Evolutionary conservation across 2,113 vertebrate species (phyloP).

Genomic region (Ammodytes dubius): DNA sequence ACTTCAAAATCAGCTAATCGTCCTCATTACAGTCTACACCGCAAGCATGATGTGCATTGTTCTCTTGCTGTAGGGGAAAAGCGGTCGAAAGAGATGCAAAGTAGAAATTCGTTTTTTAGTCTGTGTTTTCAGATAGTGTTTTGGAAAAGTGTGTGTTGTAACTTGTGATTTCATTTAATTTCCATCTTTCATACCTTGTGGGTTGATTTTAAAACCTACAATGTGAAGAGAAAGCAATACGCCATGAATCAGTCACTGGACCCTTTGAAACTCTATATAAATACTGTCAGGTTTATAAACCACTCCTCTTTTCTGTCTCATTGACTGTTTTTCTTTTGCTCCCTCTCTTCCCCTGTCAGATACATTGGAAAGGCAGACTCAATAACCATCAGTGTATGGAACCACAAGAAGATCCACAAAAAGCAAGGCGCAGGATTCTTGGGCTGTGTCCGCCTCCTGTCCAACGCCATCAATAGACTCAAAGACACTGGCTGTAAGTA

Average conservation of each 20-base stretch:
- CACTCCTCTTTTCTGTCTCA: neutral
- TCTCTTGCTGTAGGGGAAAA: conserved; percentile 12
- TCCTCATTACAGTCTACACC: conserved; percentile 37
- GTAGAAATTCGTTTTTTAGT: neutral
- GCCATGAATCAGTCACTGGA: neutral
- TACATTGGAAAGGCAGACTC: conserved; percentile 99
- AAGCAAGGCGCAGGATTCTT: conserved; percentile 99
- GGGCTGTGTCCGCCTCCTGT: conserved; percentile 97
- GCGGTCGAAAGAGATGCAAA: neutral
- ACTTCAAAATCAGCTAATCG: conserved; percentile 40
- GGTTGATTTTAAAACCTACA: neutral
- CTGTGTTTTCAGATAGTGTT: neutral
- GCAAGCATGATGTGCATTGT: conserved; percentile 29
- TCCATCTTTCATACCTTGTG: conserved; percentile 1
- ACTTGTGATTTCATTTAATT: conserved; percentile 3
- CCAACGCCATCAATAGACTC: conserved; percentile 96
- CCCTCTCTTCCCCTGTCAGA: conserved; percentile 74
- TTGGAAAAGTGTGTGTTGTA: neutral
- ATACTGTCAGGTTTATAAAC: neutral
- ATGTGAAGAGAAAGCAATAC: neutral
- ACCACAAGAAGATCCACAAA: conserved; percentile 99
- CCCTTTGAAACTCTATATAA: neutral
- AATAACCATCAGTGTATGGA: conserved; percentile 99
- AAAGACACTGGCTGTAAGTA: conserved; percentile 99
- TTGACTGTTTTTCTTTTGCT: neutral